phyloP scores from a whole-genome alignment of 2,797 vertebrate species.

The Chromobotia macracanthus region DNA sequence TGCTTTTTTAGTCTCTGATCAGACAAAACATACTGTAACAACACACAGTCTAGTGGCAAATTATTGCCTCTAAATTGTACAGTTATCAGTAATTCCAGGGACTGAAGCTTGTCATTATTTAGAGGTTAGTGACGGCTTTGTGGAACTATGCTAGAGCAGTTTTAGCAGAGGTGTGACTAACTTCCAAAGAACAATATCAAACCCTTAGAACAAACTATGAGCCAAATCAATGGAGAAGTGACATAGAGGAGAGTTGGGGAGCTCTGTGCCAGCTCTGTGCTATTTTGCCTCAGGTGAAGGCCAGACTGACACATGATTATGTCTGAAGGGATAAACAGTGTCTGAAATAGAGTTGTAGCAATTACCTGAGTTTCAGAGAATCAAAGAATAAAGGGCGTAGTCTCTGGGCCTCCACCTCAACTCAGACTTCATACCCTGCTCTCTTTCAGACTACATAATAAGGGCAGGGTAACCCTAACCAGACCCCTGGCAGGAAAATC shows the following conservation, averaged over 20 bases:
- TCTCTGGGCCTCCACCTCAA: slow-evolving; percentile 62
- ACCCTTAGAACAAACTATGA: too few relatives aligned
- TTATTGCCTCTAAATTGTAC: slow-evolving; percentile 15
- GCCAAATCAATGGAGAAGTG: too few relatives aligned
- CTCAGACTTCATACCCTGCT: slow-evolving; percentile 89
- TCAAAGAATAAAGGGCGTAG: slow-evolving; percentile 81
- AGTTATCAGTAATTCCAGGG: background rate
- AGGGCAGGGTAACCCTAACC: slow-evolving; percentile 85
- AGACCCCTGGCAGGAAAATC: slow-evolving; percentile 85
- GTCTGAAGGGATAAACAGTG: slow-evolving; percentile 82
- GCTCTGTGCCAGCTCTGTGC: too few relatives aligned
- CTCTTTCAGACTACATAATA: slow-evolving; percentile 85
- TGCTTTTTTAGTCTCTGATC: background rate
- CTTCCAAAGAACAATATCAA: too few relatives aligned
- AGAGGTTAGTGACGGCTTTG: background rate
- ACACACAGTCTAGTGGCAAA: slow-evolving; percentile 5
- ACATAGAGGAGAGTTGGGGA: too few relatives aligned
- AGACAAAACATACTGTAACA: slow-evolving; percentile 36
- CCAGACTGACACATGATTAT: slow-evolving; percentile 85
- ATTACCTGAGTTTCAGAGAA: slow-evolving; percentile 80
- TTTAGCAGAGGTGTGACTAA: too few relatives aligned
- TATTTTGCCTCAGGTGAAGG: slow-evolving; percentile 66
- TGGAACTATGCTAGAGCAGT: background rate
- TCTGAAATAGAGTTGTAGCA: slow-evolving; percentile 85
- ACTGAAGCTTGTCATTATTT: background rate